Percentiles rank a stretch among this genome's conserved stretches.
Evolutionary conservation across 2,888 invertebrate genomes (phyloP).

Genomic region (Eilema depressum): DNA sequence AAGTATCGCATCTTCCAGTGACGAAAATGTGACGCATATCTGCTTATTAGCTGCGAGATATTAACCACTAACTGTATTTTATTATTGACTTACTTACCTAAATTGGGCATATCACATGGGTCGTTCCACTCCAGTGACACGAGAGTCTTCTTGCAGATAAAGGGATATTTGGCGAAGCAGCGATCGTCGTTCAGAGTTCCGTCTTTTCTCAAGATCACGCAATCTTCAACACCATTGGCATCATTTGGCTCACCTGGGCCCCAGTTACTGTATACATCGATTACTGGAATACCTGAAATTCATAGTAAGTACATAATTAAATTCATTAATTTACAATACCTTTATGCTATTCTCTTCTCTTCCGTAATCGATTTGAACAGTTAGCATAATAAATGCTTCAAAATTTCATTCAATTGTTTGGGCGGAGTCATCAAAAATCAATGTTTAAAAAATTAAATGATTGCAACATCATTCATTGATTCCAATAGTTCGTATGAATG

Average conservation of each 20-base stretch:
- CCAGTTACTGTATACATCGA: slow-evolving; percentile 69
- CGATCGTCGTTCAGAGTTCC: slow-evolving; percentile 62
- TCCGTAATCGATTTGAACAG: too few relatives aligned
- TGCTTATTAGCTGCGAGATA: too few relatives aligned
- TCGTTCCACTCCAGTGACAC: slow-evolving; percentile 68
- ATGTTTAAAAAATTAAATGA: too few relatives aligned
- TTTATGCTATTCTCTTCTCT: neutral
- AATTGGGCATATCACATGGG: slow-evolving; percentile 66
- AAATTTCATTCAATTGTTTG: too few relatives aligned
- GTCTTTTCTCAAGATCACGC: slow-evolving; percentile 57
- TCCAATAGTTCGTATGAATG: too few relatives aligned
- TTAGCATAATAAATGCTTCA: too few relatives aligned
- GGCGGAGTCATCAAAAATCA: too few relatives aligned
- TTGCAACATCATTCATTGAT: too few relatives aligned
- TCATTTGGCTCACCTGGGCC: slow-evolving; percentile 70
- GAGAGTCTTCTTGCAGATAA: slow-evolving; percentile 73
- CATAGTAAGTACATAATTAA: neutral
- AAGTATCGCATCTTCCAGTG: too few relatives aligned
- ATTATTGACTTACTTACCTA: too few relatives aligned
- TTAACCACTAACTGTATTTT: too few relatives aligned
- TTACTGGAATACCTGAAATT: slow-evolving; percentile 61
- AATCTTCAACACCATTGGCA: slow-evolving; percentile 60
- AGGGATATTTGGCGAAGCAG: slow-evolving; percentile 63
- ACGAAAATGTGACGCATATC: too few relatives aligned
- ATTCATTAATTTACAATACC: neutral